A percentile compares a stretch with the other conserved stretches of the same genome.
phyloP scores from a whole-genome alignment of 2,797 vertebrate species.

The Leptoclinus maculatus region DNA sequence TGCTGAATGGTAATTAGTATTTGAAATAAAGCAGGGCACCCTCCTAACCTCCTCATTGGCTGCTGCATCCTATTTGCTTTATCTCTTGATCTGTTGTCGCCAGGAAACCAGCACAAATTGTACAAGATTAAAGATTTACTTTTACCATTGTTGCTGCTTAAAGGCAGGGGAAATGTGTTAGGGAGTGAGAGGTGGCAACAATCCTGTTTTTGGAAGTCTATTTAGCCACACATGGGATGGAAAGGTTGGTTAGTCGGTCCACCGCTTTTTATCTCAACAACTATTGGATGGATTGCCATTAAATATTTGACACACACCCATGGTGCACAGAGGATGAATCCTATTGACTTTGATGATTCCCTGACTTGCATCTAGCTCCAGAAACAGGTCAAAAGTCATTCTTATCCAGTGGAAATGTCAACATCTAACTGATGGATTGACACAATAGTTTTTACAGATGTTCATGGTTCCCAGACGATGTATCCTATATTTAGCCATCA shows the following conservation, averaged over 20 bases:
- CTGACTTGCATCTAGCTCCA: neutral
- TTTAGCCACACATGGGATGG: neutral
- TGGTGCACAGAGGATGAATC: neutral
- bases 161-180: neutral
- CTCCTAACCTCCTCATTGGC: constrained; percentile 46
- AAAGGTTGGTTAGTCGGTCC: neutral
- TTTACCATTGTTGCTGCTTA: neutral
- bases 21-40: constrained; percentile 47
- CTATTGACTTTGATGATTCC: neutral
- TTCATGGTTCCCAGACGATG: neutral
- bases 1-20: constrained; percentile 68
- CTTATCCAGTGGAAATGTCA: neutral
- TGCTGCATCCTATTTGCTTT: constrained; percentile 26
- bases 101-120: constrained; percentile 26
- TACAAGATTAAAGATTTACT: constrained; percentile 18
- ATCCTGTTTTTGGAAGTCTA: neutral
- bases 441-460: neutral
- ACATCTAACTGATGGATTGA: neutral
- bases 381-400: neutral
- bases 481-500: neutral
- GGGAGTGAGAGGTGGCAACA: neutral
- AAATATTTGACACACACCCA: neutral
- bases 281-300: neutral
- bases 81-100: constrained; percentile 22
- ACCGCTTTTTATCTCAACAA: neutral